Percentiles rank a stretch among this genome's conserved stretches.
phyloP scores from a whole-genome alignment of 2,797 vertebrate genomes.

The Semaprochilodus insignis region DNA sequence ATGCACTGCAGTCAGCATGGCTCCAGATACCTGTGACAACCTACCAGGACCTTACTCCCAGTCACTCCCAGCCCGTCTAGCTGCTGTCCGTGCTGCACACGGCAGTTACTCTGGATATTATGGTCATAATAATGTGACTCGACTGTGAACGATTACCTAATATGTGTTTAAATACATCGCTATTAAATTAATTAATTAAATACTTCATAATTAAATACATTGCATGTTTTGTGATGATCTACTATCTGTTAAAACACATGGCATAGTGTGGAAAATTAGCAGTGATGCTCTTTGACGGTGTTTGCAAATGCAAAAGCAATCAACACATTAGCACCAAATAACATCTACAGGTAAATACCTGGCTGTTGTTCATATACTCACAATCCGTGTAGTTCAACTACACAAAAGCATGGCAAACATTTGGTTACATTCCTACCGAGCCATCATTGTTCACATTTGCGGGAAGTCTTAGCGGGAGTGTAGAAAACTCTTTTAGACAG shows the following conservation, averaged over 20 bases:
- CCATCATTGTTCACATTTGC: neutral
- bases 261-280: neutral
- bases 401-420: neutral
- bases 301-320: slow-evolving; percentile 4
- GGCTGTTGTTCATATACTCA: neutral
- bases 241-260: neutral
- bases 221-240: neutral
- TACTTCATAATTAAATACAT: neutral
- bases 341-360: neutral
- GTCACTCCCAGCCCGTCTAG: no score
- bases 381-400: neutral
- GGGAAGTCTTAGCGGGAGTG: neutral
- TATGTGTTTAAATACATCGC: no score
- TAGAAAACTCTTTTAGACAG: neutral
- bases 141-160: neutral
- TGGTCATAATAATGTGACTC: no score
- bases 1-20: no score
- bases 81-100: no score
- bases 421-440: neutral
- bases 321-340: slow-evolving; percentile 13
- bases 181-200: no score
- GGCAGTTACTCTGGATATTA: no score
- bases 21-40: no score
- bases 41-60: no score
- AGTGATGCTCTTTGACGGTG: neutral